Evolutionary conservation across 2,888 invertebrate species (phyloP), one percentile per base, ranked within the genome.

Genomic region (Cryptophagus acutangulus): DNA sequence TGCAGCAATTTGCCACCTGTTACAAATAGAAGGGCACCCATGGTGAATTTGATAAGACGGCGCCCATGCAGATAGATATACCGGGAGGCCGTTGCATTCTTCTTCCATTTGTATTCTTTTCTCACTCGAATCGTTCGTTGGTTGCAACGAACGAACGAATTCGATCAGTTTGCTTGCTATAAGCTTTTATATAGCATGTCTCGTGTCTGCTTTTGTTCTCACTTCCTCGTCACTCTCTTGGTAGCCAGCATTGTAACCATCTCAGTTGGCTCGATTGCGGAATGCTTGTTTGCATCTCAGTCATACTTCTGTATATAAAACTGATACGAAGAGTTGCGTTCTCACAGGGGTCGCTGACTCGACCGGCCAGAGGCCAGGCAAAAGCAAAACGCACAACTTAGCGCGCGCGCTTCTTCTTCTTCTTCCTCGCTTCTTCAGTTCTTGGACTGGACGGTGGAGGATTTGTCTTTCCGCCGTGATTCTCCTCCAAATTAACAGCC

Each of bases 191-290:
- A n/a, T n/a, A n/a, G 61, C 55, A 59, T 62, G 64, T 65, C 64
- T 64, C 63, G 63, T 59, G 62, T 62, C 63, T 60, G 65, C 65
- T 65, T 66, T 65, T 66, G 65, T 66, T 65, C 63, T 60, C 59
- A 55, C 58, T 57, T 60, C 61, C 55, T 60, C 57, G 57, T 62
- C 60, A 49, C 59, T 55, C n/a, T n/a, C 58, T 52, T 49, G 52
- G 50, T 45, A 46, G 54, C 53, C 47, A 48, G 41, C 46, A 48
- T 36, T 39, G 40, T 40, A 26, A 12, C 40, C 45, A 71, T 74
- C 74, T 71, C 72, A 69, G 69, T 74, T 69, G 68, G 66, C 71
- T 67, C 63, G 66, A 71, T 73, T 72, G 66, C 73, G 67, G 68
- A 67, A 71, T 67, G 46, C 37, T 45, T 70, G 70, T 67, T 67